These are phyloP conservation scores for Drosophila kanekoi DNA, from an alignment of 2,888 invertebrate genomes.

Conservation along the genomic window DNA sequence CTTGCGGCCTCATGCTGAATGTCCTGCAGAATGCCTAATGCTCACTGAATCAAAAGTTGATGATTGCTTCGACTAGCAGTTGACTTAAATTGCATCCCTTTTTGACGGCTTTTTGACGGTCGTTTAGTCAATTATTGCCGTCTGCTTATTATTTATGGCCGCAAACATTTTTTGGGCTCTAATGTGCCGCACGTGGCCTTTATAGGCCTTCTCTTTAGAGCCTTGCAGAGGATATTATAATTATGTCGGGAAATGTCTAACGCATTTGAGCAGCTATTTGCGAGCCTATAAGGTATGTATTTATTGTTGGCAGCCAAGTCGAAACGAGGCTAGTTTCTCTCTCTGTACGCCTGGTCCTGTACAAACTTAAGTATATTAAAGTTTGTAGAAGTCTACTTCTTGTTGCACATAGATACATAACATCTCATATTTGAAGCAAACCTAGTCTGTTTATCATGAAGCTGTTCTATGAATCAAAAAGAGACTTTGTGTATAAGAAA, in stretches of 20 bases:
- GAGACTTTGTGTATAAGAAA: too few relatives aligned
- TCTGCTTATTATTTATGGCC: slow-evolving; percentile 17
- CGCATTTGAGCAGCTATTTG: too few relatives aligned
- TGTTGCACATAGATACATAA: too few relatives aligned
- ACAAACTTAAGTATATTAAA: too few relatives aligned
- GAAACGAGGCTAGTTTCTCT: too few relatives aligned
- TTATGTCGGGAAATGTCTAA: neutral
- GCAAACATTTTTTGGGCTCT: slow-evolving; percentile 25
- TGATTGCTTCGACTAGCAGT: slow-evolving; percentile 12
- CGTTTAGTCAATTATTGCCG: slow-evolving; percentile 52
- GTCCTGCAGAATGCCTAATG: slow-evolving; percentile 1
- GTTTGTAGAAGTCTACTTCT: too few relatives aligned
- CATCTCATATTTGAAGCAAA: too few relatives aligned
- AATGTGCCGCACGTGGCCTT: slow-evolving; percentile 60
- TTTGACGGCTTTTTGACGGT: neutral
- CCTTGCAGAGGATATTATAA: neutral
- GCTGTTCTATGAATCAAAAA: too few relatives aligned
- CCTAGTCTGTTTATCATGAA: too few relatives aligned
- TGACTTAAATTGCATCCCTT: slow-evolving; percentile 48
- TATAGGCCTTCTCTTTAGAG: slow-evolving; percentile 23
- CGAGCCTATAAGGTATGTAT: too few relatives aligned
- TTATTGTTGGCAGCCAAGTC: too few relatives aligned
- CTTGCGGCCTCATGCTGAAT: slow-evolving; percentile 14
- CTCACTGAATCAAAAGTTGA: slow-evolving; percentile 44
- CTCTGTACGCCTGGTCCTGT: too few relatives aligned